These are phyloP conservation scores for Sebastes ruberrimus DNA, from an alignment of 2,797 vertebrate genomes.

Conservation along the genomic window DNA sequence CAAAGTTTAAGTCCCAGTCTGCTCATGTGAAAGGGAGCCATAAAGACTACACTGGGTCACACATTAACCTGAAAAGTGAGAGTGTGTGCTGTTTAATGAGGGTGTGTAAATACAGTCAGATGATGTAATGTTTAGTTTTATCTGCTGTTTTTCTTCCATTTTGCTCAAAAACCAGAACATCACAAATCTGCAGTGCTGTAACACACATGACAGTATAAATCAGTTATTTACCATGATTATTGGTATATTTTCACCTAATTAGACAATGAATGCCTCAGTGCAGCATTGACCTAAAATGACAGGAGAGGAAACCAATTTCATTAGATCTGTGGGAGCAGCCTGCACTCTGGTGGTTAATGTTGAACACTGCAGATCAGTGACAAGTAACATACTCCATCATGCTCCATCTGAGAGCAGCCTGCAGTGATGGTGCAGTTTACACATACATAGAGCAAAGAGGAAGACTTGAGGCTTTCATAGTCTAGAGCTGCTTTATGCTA, in stretches of 20 bases:
- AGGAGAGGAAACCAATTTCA: background rate
- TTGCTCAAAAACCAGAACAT: background rate
- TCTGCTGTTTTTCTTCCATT: background rate
- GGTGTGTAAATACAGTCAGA: background rate
- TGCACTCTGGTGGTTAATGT: constrained; percentile 66
- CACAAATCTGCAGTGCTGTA: background rate
- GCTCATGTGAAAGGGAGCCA: background rate
- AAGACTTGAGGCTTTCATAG: background rate
- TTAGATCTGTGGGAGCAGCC: constrained; percentile 17
- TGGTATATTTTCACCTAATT: background rate
- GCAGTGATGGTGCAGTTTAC: constrained; percentile 16
- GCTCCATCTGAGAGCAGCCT: background rate
- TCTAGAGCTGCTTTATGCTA: background rate
- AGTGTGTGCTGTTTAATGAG: background rate
- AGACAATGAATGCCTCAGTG: background rate
- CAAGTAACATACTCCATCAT: background rate
- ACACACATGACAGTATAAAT: background rate
- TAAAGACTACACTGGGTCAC: constrained; percentile 17
- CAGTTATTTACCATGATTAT: background rate
- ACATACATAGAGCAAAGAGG: background rate
- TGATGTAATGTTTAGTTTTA: background rate
- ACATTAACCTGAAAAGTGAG: constrained; percentile 35
- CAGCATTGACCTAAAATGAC: background rate
- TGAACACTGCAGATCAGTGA: constrained; percentile 34
- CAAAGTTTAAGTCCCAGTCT: constrained; percentile 65